A percentile compares a stretch with the other conserved stretches of the same genome.
Evolutionary conservation across 2,888 invertebrate species (phyloP).

Genomic region (Leptinotarsa haldemani): DNA sequence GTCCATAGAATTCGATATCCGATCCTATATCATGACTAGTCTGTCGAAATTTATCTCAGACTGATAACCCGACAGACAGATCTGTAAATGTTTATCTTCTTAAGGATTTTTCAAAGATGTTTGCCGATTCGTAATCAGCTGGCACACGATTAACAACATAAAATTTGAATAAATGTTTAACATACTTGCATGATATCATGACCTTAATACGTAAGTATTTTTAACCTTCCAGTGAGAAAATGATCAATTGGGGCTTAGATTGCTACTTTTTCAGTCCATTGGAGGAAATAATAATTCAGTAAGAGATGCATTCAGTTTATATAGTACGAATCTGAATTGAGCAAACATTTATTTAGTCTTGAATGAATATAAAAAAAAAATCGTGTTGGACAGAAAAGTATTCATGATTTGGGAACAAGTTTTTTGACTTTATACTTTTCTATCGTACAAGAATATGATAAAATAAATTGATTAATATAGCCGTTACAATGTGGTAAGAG

Average conservation of each 20-base stretch:
- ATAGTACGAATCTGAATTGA: too few relatives aligned
- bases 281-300: neutral
- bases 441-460: too few relatives aligned
- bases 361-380: too few relatives aligned
- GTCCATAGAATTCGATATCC: neutral
- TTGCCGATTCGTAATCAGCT: neutral
- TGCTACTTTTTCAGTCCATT: neutral
- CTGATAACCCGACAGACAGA: neutral
- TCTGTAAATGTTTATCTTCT: neutral
- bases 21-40: neutral
- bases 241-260: neutral
- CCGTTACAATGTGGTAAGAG: too few relatives aligned
- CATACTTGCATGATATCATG: neutral
- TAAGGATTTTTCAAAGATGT: neutral
- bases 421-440: too few relatives aligned
- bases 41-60: constrained; percentile 1
- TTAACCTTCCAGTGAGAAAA: constrained; percentile 1
- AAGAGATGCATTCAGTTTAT: neutral
- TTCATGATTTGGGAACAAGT: too few relatives aligned
- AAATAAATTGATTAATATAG: too few relatives aligned
- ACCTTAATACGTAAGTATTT: neutral
- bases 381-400: too few relatives aligned
- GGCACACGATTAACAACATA: neutral
- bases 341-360: too few relatives aligned
- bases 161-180: constrained; percentile 1